Evolutionary conservation across 2,113 vertebrate species (phyloP).

Genomic region (Mustelus asterias): DNA sequence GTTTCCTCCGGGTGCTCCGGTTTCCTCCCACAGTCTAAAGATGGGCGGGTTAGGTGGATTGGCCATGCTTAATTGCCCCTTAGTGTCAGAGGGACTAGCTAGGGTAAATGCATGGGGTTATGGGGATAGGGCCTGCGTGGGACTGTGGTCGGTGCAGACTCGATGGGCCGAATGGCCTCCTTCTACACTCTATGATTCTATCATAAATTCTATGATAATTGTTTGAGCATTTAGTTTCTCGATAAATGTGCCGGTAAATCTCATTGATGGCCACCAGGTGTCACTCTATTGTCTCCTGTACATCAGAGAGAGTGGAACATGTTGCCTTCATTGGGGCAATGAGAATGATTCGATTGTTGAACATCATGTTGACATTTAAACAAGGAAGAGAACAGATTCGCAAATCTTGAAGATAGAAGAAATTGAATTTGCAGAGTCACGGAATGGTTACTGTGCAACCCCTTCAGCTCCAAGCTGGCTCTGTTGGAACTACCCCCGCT

Average conservation of each 20-base stretch:
- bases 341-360: not conserved
- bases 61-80: too few species aligned
- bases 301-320: not conserved
- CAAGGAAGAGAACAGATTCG: not conserved
- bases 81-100: too few species aligned
- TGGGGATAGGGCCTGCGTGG: too few species aligned
- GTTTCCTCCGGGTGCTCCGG: too few species aligned
- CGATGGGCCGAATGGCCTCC: too few species aligned
- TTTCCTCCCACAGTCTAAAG: too few species aligned
- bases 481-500: not conserved
- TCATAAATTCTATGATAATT: too few species aligned
- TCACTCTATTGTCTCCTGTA: not conserved
- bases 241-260: not conserved
- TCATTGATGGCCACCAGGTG: not conserved
- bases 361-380: not conserved
- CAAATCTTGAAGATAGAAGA: not conserved
- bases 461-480: not conserved
- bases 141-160: too few species aligned
- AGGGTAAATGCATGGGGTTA: too few species aligned
- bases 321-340: not conserved
- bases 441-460: too few species aligned
- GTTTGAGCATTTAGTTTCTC: not conserved
- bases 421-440: not conserved
- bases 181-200: too few species aligned
- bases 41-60: too few species aligned